Evolutionary conservation across 2,888 invertebrate genomes (phyloP).

Genomic region (Zygothrica quintamaculata): DNA sequence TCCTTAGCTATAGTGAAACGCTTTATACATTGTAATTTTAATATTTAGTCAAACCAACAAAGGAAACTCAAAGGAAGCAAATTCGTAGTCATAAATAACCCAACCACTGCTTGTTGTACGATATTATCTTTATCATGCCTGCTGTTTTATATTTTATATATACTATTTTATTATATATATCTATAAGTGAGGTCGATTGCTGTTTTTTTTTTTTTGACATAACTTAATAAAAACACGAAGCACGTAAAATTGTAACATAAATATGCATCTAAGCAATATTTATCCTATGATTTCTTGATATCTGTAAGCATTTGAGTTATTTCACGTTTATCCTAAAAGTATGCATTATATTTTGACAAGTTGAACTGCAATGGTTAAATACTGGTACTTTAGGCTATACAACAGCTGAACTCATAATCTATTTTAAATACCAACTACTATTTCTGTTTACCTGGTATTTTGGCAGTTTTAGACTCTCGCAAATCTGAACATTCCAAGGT

Average conservation of each 20-base stretch:
- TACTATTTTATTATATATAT: slow-evolving; percentile 37
- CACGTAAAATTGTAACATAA: slow-evolving; percentile 6
- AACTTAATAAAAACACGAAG: slow-evolving; percentile 45
- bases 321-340: no score
- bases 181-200: slow-evolving; percentile 52
- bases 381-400: no score
- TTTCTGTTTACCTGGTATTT: no score
- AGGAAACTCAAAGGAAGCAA: slow-evolving; percentile 12
- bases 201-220: slow-evolving; percentile 38
- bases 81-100: slow-evolving; percentile 66
- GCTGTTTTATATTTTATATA: slow-evolving; percentile 32
- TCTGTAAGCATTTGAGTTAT: no score
- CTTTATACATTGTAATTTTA: slow-evolving; percentile 76
- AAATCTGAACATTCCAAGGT: no score
- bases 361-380: no score
- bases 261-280: background rate
- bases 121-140: slow-evolving; percentile 62
- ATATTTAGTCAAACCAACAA: slow-evolving; percentile 66
- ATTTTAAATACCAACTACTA: no score
- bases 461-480: no score
- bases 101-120: slow-evolving; percentile 65
- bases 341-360: no score
- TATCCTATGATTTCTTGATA: no score
- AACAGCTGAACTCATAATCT: no score
- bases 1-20: slow-evolving; percentile 69